Evolutionary conservation across 2,888 invertebrate species (phyloP), one percentile per base, ranked within the genome.

Genomic region (Allacma fusca): DNA sequence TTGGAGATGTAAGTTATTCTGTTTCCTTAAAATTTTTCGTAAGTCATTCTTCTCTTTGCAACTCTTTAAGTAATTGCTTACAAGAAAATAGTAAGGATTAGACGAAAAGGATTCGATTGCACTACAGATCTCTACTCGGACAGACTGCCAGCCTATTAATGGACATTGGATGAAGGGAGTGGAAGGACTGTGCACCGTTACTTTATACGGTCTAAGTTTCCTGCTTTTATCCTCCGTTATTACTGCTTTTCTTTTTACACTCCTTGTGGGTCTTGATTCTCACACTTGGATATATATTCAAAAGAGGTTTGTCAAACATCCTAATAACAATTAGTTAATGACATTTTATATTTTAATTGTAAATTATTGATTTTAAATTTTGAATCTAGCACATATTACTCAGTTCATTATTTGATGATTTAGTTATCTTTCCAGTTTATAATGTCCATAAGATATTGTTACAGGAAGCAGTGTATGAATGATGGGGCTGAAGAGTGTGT

Each of bases 221-320:
- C 94, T 97, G 90, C 89, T 97, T 84, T 88, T 94, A 78, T 95
- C 96, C 40, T 93, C 96, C 79, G 91, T 94, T 57, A 91, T 93
- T 57, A 94, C 96, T 43, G 97, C 97, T 16, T 90, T 97, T 82
- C 89, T 97, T 84, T 92, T 97, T 87, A 96, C 97, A 0, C 91
- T 96, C 40, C 91, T 97, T 84, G 96, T 97, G 72, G 94, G 97
- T 90, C 92, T 97, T 75, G 96, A 97, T 86, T 97, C 96, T 4
- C 96, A 97, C 86, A 96, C 97, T 12, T 97, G 97, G 97, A 96
- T 97, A 86, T 96, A 97, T 86, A 96, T 97, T 83, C 91, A 95
- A 85, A 95, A 94, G 88, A 92, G 93, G 96, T 91, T 88, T 77
- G 85, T 77, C 26, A 16, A n/a, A n/a, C n/a, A n/a, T n/a, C n/a